Base-by-base conservation (phyloP, 2,797 vertebrate genomes). In the Staurois parvus region DNA sequence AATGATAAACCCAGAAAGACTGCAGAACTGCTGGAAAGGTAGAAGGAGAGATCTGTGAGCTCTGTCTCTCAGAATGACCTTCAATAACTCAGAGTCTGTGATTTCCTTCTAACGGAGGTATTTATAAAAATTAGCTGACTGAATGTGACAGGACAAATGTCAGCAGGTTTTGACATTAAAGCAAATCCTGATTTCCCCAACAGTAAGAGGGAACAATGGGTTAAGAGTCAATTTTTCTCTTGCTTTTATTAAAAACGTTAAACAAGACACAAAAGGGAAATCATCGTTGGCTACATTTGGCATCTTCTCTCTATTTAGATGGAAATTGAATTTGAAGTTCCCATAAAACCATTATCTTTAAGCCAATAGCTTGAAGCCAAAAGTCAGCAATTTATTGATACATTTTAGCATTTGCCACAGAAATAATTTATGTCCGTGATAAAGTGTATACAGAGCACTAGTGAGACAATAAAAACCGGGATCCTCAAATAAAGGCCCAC, bases 121-220 rank as follows among this genome's bases (percentile, higher is more conserved):
- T 48, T 79, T 79, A 68, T 48, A 79, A 40, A 68, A 79, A 79
- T 29, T 45, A 79, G 52, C 52, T 59, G 52, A 24, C 29, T 62
- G 26, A 24, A 76, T 59, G 52, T 9, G 52, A 76, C 28, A 59
- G 21, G 28, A 26, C 24, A 76, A 30, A 76, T 56, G 73, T 59
- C 52, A 59, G 52, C 52, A 59, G 21, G 52, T 59, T 59, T 59
- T 59, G 4, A 59, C 52, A 59, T 21, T 24, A 59, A 59, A 59
- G 5, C 21, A 59, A 59, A n/a, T 52, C 21, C 52, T 24, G 19
- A 59, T 59, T 59, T 21, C 52, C 52, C 8, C 21, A 59, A 59
- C 48, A 59, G 24, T 59, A 59, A 9, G 21, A 21, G 52, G 6
- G 11, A 0, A 59, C 52, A 59, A 59, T 59, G 1, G 52, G 52